Conservation (phyloP, 2,888 invertebrate genomes). For the Chrysodeixis includens region DNA sequence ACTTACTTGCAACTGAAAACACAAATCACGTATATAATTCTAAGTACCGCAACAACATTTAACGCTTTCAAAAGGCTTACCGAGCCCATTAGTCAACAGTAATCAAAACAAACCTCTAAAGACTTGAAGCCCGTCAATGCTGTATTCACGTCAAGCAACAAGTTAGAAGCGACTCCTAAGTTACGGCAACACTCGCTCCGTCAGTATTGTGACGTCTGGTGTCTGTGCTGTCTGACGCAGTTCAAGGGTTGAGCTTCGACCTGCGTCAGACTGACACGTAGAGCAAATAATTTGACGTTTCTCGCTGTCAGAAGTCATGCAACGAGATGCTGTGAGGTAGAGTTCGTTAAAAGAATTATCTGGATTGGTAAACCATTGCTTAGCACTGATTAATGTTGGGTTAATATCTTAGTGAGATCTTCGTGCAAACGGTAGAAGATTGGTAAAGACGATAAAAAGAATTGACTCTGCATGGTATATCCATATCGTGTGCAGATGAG, state of each 20-base stretch:
- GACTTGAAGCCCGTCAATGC: constrained; percentile 31
- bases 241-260: constrained; percentile 58
- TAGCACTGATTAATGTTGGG: too few species aligned
- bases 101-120: constrained; percentile 19
- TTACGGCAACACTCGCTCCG: constrained; percentile 42
- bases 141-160: constrained; percentile 19
- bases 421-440: too few species aligned
- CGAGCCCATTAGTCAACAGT: neutral
- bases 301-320: constrained; percentile 53
- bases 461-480: too few species aligned
- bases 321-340: constrained; percentile 6
- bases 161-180: constrained; percentile 37
- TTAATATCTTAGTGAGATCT: too few species aligned
- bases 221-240: constrained; percentile 32
- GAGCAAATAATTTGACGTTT: constrained; percentile 64
- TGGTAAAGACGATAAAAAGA: too few species aligned
- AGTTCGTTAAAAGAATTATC: neutral
- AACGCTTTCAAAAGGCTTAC: constrained; percentile 1
- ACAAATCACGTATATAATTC: neutral
- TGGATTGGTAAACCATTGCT: too few species aligned
- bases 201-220: constrained; percentile 57
- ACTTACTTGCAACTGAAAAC: too few species aligned
- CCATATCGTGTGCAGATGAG: too few species aligned
- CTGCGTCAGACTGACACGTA: constrained; percentile 54
- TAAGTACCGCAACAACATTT: neutral